Percentiles rank a stretch among this genome's conserved stretches.
These are phyloP conservation scores for Emydoidea blandingii DNA, from an alignment of 2,797 vertebrate species.

Conservation along the genomic window DNA sequence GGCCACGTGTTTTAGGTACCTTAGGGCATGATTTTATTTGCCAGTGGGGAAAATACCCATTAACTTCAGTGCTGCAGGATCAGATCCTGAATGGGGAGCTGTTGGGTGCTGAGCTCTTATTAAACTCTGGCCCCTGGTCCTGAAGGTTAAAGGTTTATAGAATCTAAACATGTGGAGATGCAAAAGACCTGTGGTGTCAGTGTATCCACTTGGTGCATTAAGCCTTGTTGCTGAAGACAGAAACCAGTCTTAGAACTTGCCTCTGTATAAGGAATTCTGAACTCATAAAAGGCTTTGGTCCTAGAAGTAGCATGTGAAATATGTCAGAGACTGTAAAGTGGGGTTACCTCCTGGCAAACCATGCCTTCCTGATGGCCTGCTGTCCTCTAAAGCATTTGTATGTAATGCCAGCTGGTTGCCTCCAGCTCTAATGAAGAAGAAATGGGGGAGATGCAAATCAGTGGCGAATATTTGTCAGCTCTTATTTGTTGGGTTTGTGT, in stretches of 20 bases:
- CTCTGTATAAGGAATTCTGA: neutral
- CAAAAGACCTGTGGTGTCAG: neutral
- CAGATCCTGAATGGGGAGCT: neutral
- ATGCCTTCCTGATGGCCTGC: neutral
- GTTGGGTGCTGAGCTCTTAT: neutral
- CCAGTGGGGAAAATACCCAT: neutral
- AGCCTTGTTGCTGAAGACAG: neutral
- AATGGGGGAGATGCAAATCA: neutral
- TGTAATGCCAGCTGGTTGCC: neutral
- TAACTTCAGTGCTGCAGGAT: no score
- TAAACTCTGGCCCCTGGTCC: neutral
- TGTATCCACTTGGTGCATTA: neutral
- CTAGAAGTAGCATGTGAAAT: neutral
- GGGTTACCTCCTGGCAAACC: neutral
- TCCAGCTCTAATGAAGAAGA: neutral
- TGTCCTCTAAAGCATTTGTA: neutral
- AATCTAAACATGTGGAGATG: fast-evolving
- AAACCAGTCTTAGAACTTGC: neutral
- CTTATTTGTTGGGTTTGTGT: neutral
- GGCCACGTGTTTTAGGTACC: neutral
- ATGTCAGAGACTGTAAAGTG: neutral
- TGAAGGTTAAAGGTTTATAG: neutral
- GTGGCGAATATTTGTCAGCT: neutral
- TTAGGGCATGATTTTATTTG: neutral
- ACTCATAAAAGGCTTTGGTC: neutral